A percentile compares a stretch with the other conserved stretches of the same genome.
Conservation (phyloP, 37 sponge, comb jelly and placozoan genomes). For the Halisarca cf. caerulea region DNA sequence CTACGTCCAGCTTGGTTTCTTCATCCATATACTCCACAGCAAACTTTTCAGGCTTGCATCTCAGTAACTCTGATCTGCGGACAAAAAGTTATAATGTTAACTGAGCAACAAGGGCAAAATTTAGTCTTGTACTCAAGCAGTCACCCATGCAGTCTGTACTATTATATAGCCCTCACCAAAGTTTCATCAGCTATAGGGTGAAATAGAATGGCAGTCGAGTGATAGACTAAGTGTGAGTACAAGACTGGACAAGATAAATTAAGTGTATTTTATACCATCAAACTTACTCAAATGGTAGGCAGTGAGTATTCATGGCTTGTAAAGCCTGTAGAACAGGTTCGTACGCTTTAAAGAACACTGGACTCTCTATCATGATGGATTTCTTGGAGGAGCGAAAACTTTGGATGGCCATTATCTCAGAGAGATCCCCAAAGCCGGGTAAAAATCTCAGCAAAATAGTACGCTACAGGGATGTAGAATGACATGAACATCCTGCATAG, state of each 20-base stretch:
- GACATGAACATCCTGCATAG: too few species aligned
- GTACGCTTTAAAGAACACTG: constrained; percentile 59
- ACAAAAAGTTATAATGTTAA: too few species aligned
- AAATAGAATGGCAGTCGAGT: too few species aligned
- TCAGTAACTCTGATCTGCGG: background rate
- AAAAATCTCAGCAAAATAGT: background rate
- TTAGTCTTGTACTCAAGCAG: too few species aligned
- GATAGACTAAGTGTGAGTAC: background rate
- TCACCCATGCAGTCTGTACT: too few species aligned
- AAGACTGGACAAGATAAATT: background rate
- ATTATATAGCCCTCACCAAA: too few species aligned
- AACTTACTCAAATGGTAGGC: constrained; percentile 37
- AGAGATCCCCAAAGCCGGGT: background rate
- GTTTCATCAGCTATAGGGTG: too few species aligned
- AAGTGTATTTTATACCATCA: background rate
- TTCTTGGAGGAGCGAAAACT: background rate
- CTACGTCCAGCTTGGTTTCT: background rate
- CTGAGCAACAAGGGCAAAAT: too few species aligned
- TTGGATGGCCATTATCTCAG: background rate
- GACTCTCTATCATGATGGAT: constrained; percentile 52
- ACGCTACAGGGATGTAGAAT: too few species aligned
- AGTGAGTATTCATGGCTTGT: constrained; percentile 21
- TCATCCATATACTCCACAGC: background rate
- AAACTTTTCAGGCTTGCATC: background rate
- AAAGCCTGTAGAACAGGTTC: constrained; percentile 47